Base-by-base conservation (phyloP, 2,113 vertebrate species). In the Aramus guarauna region DNA sequence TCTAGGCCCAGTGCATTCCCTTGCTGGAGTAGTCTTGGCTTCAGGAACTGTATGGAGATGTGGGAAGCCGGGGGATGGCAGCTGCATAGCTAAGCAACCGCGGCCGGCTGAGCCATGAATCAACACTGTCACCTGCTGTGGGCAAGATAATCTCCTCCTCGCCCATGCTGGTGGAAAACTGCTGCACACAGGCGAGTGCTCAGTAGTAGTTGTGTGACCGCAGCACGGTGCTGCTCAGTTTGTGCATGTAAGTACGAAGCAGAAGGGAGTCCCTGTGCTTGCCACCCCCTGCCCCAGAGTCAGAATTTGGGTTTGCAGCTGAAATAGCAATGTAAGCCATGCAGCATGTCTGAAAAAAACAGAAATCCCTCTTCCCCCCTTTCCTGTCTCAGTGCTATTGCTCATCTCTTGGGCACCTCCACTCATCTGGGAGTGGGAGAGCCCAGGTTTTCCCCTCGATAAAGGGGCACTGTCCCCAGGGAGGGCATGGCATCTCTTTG, bases 91-190 rank as follows among this genome's bases (percentile, higher is more conserved):
- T 97, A 97, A 97, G 86, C 75, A 95, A 95, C 53, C 13, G 0
- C 16, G 14, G 47, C 87, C 77, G 69, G 18, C 87, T 88, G 89
- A 97, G 85, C 91, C 81, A 73, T 67, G 96, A 96, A 97, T 88
- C 96, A 95, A 96, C 94, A 96, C 91, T 97, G 96, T 95, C 96
- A 97, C 96, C 95, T 97, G 94, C 97, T 96, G 97, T 85, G 95
- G 92, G 91, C 58, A 66, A 24, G 86, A 93, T 32, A 76, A 95
- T 85, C 89, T 95, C 62, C 68, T 85, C 6, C 0, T 73, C 2
- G 0, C 27, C 60, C 76, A 11, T 83, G 60, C 68, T 17, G 7
- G 20, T n/a, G 86, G 68, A 37, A 43, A 56, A 2, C 53, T 37
- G 91, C 90, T 77, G 76, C 76, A 11, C 27, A 6, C 0, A 0